A percentile compares a stretch with the other conserved stretches of the same genome.
Conservation (phyloP, 2,888 invertebrate genomes). For the Habroteleia sp. region DNA sequence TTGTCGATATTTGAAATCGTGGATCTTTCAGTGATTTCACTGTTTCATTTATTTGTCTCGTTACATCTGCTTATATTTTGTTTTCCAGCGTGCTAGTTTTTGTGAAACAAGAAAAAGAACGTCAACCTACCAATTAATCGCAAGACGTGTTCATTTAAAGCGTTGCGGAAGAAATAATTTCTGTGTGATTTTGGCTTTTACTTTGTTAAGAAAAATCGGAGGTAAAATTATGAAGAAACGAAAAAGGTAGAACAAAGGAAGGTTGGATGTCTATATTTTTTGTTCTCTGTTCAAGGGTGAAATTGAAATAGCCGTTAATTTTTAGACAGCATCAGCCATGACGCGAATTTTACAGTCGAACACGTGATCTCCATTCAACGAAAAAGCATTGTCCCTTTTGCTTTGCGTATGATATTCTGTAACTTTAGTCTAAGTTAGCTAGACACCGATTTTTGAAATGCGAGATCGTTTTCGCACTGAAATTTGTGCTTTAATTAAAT, state of each 20-base stretch:
- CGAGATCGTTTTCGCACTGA: conserved; percentile 47
- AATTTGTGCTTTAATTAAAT: background rate
- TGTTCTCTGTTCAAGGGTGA: conserved; percentile 7
- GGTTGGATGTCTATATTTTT: conserved; percentile 8
- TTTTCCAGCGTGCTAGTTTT: too few species aligned
- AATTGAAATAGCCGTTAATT: conserved; percentile 49
- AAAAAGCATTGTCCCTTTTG: conserved; percentile 46
- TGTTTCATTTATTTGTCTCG: too few species aligned
- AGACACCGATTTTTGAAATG: conserved; percentile 56
- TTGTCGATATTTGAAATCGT: too few species aligned
- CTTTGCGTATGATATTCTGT: conserved; percentile 58
- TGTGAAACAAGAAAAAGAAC: background rate
- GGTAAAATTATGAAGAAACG: background rate
- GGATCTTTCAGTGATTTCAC: too few species aligned
- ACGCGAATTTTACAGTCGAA: conserved; percentile 52
- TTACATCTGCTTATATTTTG: too few species aligned
- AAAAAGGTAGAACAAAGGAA: background rate
- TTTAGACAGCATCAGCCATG: conserved; percentile 59
- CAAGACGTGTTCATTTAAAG: conserved; percentile 23
- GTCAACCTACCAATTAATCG: background rate
- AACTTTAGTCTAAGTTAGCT: conserved; percentile 61
- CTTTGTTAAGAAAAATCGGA: background rate
- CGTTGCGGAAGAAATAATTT: conserved; percentile 35
- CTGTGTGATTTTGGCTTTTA: conserved; percentile 39
- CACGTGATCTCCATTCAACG: conserved; percentile 55